A percentile compares a stretch with the other conserved stretches of the same genome.
These are phyloP conservation scores for Montipora efflorescens DNA, from an alignment of 64 coral and sea anemone genomes.

Conservation along the genomic window DNA sequence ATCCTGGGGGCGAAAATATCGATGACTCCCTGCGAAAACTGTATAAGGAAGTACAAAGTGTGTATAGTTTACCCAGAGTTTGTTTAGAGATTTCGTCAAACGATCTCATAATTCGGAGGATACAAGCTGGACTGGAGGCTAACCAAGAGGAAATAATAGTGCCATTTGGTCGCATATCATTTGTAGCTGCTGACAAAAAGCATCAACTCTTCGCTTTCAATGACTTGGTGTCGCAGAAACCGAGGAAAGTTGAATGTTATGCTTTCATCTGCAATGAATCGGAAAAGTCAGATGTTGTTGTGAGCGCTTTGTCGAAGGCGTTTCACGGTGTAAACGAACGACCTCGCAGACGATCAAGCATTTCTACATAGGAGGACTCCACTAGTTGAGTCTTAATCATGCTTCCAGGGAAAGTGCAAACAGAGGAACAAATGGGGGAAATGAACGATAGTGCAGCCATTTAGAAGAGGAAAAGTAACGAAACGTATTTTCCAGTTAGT, in stretches of 20 bases:
- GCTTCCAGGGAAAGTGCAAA: too few relatives aligned
- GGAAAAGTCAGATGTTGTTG: slow-evolving; percentile 81
- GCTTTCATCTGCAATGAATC: slow-evolving; percentile 91
- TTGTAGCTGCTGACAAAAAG: slow-evolving; percentile 89
- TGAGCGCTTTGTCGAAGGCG: slow-evolving; percentile 75
- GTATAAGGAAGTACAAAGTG: slow-evolving; percentile 64
- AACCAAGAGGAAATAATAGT: slow-evolving; percentile 62
- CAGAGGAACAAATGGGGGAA: too few relatives aligned
- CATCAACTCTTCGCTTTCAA: slow-evolving; percentile 97
- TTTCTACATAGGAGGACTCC: background rate
- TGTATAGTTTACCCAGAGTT: slow-evolving; percentile 61
- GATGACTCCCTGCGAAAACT: slow-evolving; percentile 74
- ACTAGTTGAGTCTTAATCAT: background rate
- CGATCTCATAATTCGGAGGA: slow-evolving; percentile 58
- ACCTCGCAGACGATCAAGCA: slow-evolving; percentile 14
- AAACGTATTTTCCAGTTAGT: too few relatives aligned
- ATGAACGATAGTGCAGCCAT: too few relatives aligned
- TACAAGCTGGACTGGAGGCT: slow-evolving; percentile 31
- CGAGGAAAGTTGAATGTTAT: slow-evolving; percentile 72
- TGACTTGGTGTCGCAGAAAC: slow-evolving; percentile 87
- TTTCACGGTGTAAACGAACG: slow-evolving; percentile 57
- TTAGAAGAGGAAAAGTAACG: too few relatives aligned
- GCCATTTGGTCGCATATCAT: slow-evolving; percentile 88
- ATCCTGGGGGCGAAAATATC: slow-evolving; percentile 81
- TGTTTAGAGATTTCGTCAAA: slow-evolving; percentile 74